These are phyloP conservation scores for Tachypleus tridentatus DNA, from an alignment of 1,140 invertebrate genomes.

Conservation along the genomic window DNA sequence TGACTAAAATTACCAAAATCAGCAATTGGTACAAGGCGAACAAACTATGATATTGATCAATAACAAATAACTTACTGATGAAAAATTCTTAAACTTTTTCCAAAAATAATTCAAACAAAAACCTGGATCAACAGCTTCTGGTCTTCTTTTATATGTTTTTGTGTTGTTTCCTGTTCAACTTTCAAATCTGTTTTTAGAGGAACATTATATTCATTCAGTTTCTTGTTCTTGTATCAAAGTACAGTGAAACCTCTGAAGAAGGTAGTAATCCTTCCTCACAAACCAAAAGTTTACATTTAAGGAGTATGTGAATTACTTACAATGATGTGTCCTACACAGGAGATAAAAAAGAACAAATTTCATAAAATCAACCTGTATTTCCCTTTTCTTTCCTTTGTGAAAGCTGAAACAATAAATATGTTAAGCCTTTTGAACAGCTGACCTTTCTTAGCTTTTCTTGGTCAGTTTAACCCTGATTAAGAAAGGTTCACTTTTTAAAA, in stretches of 20 bases:
- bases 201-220: constrained; percentile 94
- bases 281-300: constrained; percentile 26
- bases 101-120: not conserved
- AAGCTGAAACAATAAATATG: constrained; percentile 33
- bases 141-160: constrained; percentile 98
- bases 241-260: constrained; percentile 20
- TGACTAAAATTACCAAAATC: too few species aligned
- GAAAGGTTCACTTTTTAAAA: too few species aligned
- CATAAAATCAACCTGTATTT: constrained; percentile 54
- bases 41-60: too few species aligned
- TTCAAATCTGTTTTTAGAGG: constrained; percentile 95
- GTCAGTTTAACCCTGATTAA: too few species aligned
- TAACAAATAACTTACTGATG: too few species aligned
- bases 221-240: constrained; percentile 56
- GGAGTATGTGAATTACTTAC: constrained; percentile 26
- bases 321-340: not conserved
- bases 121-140: constrained; percentile 79
- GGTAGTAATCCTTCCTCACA: constrained; percentile 17
- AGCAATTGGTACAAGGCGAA: too few species aligned
- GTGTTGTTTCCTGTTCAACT: constrained; percentile 91
- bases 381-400: constrained; percentile 74
- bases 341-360: too few species aligned
- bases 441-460: too few species aligned
- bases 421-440: too few species aligned
- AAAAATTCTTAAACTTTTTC: too few species aligned